phyloP scores from a whole-genome alignment of 2,113 vertebrate species.

The Capreolus pygargus region DNA sequence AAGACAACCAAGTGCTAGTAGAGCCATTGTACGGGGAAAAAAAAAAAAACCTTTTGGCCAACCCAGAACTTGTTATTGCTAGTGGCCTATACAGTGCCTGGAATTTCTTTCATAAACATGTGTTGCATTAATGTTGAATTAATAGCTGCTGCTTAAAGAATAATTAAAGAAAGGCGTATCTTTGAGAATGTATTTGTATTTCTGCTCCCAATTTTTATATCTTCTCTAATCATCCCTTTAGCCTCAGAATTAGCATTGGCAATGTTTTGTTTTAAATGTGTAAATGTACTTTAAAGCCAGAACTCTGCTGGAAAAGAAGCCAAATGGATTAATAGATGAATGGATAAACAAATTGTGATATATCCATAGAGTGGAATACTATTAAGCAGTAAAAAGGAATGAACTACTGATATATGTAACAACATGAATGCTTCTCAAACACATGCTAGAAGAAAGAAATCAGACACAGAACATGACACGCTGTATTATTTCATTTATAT shows the following conservation, averaged over 20 bases:
- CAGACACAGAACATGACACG: not conserved
- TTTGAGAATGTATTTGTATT: slow-evolving; percentile 16
- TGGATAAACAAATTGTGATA: not conserved
- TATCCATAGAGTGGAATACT: not conserved
- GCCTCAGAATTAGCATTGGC: not conserved
- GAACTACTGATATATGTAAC: not conserved
- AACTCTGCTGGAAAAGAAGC: slow-evolving; percentile 23
- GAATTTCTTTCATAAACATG: slow-evolving; percentile 4
- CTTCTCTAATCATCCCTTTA: slow-evolving; percentile 19
- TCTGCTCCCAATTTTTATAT: slow-evolving; percentile 16
- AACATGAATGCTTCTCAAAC: not conserved
- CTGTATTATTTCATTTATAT: not conserved
- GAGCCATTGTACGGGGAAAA: not conserved
- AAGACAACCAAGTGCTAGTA: not conserved
- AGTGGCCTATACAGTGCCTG: not conserved
- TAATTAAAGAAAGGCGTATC: slow-evolving; percentile 1
- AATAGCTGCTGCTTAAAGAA: slow-evolving; percentile 26
- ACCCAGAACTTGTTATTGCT: not conserved
- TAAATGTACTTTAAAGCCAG: slow-evolving; percentile 27
- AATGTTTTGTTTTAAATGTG: slow-evolving; percentile 47
- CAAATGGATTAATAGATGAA: not conserved
- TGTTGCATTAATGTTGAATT: slow-evolving; percentile 33
- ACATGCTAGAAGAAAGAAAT: slow-evolving; percentile 1
- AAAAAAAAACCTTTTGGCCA: not conserved
- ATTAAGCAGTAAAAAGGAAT: not conserved